Evolutionary conservation across 1,140 invertebrate species (phyloP).

Genomic region (Zaprionus taronus): DNA sequence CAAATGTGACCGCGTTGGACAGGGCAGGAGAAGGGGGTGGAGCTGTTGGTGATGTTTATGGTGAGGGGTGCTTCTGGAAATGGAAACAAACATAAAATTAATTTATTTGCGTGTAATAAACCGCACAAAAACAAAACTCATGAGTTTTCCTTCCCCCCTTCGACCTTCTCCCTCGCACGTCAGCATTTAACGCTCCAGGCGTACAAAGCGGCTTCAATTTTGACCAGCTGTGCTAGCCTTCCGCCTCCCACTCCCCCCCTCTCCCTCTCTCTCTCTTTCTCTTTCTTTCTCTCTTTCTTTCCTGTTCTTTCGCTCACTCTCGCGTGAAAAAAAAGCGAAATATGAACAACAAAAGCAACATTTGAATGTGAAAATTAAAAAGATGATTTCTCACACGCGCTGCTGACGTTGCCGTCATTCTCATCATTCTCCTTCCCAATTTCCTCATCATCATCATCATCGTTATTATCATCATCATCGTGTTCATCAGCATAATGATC

Average conservation of each 20-base stretch:
- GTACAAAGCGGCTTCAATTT: constrained; percentile 55
- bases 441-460: constrained; percentile 17
- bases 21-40: not conserved
- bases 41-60: constrained; percentile 5
- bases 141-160: constrained; percentile 11
- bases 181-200: constrained; percentile 19
- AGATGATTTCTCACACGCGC: constrained; percentile 79
- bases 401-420: constrained; percentile 30
- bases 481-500: constrained; percentile 21
- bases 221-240: constrained; percentile 58
- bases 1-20: constrained; percentile 38
- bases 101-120: constrained; percentile 83
- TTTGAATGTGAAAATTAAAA: constrained; percentile 82
- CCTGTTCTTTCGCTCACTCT: constrained; percentile 4
- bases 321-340: constrained; percentile 39
- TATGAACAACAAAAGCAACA: constrained; percentile 64
- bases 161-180: not conserved
- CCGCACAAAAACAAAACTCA: constrained; percentile 75
- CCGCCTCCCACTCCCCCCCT: not conserved
- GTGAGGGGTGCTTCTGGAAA: constrained; percentile 35
- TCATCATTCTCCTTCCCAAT: constrained; percentile 9
- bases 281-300: constrained; percentile 6
- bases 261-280: not conserved
- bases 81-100: constrained; percentile 76
- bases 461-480: constrained; percentile 10